Conservation (phyloP, 2,797 vertebrate species). For the Catharus ustulatus region DNA sequence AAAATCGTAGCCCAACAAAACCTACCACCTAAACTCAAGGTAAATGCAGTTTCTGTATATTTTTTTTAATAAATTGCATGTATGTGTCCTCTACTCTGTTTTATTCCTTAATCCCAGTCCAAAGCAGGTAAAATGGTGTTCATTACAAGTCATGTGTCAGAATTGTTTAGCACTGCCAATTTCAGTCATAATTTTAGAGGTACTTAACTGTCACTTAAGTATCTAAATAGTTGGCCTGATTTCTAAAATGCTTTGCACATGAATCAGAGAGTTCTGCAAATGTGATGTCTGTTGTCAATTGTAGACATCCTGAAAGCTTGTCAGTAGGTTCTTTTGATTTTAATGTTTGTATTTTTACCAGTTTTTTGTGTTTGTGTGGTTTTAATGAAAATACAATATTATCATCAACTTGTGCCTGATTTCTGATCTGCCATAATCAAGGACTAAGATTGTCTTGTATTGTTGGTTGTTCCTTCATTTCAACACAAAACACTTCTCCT, state of each 20-base stretch:
- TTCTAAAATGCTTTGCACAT: not conserved
- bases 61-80: not conserved
- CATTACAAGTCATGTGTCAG: not conserved
- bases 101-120: not conserved
- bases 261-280: not conserved
- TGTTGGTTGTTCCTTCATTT: not conserved
- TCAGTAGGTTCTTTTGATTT: not conserved
- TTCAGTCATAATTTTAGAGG: conserved; percentile 1
- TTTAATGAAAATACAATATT: not conserved
- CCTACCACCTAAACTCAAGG: not conserved
- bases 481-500: not conserved
- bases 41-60: not conserved
- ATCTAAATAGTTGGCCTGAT: not conserved
- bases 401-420: not conserved
- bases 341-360: not conserved
- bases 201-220: conserved; percentile 14
- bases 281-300: not conserved
- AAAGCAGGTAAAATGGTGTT: not conserved
- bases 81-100: not conserved
- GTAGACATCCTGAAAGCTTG: not conserved
- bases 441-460: not conserved
- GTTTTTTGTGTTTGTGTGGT: not conserved
- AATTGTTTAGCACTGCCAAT: not conserved
- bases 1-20: not conserved
- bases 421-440: not conserved